Evolutionary conservation across 2,797 vertebrate species (phyloP).

Genomic region (Leptodactylus fallax): DNA sequence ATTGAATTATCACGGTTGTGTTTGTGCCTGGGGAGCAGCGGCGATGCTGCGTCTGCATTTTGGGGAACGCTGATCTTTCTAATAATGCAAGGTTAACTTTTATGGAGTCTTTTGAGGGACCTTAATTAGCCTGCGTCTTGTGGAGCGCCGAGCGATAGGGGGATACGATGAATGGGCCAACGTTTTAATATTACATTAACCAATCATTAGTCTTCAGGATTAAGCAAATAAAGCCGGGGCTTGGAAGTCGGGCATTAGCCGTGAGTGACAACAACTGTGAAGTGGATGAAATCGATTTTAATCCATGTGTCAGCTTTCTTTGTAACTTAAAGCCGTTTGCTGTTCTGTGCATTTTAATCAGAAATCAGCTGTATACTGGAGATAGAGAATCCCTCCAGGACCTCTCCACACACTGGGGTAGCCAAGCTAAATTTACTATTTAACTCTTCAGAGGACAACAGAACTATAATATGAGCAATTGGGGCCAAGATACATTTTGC

Average conservation of each 20-base stretch:
- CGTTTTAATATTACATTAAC: conserved; percentile 38
- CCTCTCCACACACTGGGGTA: too few species aligned
- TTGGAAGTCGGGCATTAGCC: not conserved
- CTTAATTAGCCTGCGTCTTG: conserved; percentile 68
- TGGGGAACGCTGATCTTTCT: conserved; percentile 58
- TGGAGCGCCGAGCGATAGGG: conserved; percentile 52
- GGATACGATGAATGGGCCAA: not conserved
- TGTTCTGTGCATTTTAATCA: not conserved
- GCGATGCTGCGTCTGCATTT: conserved; percentile 56
- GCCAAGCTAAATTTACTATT: too few species aligned
- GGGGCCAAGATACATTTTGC: too few species aligned
- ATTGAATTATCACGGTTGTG: conserved; percentile 27
- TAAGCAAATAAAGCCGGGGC: conserved; percentile 14
- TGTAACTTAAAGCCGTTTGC: conserved; percentile 6
- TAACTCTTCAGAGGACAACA: too few species aligned
- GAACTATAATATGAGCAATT: too few species aligned
- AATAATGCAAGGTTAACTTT: conserved; percentile 72
- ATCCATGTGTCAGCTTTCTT: conserved; percentile 25
- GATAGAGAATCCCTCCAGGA: not conserved
- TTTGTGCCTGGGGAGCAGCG: conserved; percentile 24
- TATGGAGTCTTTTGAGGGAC: conserved; percentile 69
- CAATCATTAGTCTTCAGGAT: conserved; percentile 33
- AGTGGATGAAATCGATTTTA: conserved; percentile 3
- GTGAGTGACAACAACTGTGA: conserved; percentile 7
- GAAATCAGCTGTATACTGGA: not conserved